Conservation (phyloP, 1,140 invertebrate species). For the Conus ventricosus region DNA sequence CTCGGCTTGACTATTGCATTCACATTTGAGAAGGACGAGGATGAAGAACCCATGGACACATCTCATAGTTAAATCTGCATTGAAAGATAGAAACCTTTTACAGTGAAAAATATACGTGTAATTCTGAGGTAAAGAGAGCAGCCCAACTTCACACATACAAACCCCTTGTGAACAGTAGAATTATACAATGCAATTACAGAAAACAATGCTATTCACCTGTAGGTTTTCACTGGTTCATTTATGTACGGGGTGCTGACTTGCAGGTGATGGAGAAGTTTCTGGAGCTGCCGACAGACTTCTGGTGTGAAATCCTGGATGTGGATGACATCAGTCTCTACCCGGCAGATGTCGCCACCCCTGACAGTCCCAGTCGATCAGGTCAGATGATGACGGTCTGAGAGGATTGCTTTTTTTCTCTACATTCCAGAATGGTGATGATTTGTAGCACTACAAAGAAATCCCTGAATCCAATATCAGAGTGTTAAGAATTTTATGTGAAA, state of each 20-base stretch:
- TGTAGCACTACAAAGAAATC: background rate
- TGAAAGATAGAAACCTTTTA: too few species aligned
- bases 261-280: conserved; percentile 83
- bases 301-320: conserved; percentile 78
- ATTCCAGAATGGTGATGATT: background rate
- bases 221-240: too few species aligned
- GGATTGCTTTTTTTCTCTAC: background rate
- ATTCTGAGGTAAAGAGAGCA: too few species aligned
- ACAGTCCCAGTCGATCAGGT: conserved; percentile 31
- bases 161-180: too few species aligned
- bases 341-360: conserved; percentile 43
- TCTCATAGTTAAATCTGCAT: too few species aligned
- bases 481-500: background rate
- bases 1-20: too few species aligned
- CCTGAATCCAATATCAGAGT: background rate
- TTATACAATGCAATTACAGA: too few species aligned
- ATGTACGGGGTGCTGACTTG: conserved; percentile 16
- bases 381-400: background rate
- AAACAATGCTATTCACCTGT: too few species aligned
- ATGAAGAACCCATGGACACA: too few species aligned
- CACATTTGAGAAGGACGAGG: too few species aligned
- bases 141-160: too few species aligned
- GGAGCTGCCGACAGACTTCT: conserved; percentile 81
- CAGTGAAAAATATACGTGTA: too few species aligned
- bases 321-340: conserved; percentile 59